Conservation (phyloP, 2,113 vertebrate species). For the Odontesthes bonariensis region DNA sequence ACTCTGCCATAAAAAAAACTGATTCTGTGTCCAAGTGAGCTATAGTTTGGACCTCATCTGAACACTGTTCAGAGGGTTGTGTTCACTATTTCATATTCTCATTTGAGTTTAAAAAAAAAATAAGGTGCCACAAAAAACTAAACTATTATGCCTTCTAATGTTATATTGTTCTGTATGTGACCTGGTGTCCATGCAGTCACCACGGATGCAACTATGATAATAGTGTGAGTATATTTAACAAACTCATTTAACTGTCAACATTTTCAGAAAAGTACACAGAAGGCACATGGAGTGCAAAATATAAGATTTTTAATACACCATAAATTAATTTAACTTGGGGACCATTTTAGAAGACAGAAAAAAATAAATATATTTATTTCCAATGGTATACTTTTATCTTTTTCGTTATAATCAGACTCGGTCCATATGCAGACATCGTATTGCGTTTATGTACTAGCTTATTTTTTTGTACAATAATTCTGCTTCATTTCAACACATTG, state of each 20-base stretch:
- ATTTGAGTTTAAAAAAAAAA: too few species aligned
- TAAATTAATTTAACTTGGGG: constrained; percentile 72
- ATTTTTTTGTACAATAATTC: constrained; percentile 61
- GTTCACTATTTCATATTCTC: too few species aligned
- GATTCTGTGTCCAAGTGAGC: too few species aligned
- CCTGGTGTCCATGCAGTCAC: too few species aligned
- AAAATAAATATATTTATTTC: constrained; percentile 75
- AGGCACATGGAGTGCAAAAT: constrained; percentile 73
- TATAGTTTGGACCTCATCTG: too few species aligned
- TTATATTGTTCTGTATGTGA: too few species aligned
- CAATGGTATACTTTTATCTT: constrained; percentile 59
- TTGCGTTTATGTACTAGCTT: constrained; percentile 74
- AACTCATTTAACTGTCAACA: background rate
- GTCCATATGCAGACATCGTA: constrained; percentile 71
- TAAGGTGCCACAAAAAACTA: too few species aligned
- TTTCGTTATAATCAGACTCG: constrained; percentile 56
- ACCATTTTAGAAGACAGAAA: constrained; percentile 74
- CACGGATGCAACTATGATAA: too few species aligned
- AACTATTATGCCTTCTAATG: too few species aligned
- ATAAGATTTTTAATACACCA: constrained; percentile 81
- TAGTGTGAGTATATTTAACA: too few species aligned
- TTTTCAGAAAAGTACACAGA: constrained; percentile 18
- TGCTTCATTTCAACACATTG: constrained; percentile 56
- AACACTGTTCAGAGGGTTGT: too few species aligned
- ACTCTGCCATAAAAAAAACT: too few species aligned